Percentiles rank a stretch among this genome's conserved stretches.
phyloP scores from a whole-genome alignment of 2,888 invertebrate species.

The Syrphus vitripennis region DNA sequence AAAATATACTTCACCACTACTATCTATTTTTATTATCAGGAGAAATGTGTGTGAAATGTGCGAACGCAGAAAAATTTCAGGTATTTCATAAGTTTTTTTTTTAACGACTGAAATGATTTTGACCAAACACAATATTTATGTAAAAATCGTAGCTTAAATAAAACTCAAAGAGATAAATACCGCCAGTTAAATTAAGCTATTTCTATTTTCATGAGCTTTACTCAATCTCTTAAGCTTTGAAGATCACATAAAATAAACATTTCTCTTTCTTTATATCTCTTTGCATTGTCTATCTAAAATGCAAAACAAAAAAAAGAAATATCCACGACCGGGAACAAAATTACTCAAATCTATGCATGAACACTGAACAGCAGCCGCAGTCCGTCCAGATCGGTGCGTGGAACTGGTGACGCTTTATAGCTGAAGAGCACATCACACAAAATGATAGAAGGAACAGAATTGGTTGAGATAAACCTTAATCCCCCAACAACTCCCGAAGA shows the following conservation, averaged over 20 bases:
- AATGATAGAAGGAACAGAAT: conserved; percentile 73
- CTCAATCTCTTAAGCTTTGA: conserved; percentile 8
- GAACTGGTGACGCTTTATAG: conserved; percentile 16
- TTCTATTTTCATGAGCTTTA: background rate
- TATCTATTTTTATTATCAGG: background rate
- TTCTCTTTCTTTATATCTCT: conserved; percentile 17
- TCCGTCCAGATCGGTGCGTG: conserved; percentile 49
- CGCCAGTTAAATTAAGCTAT: too few species aligned
- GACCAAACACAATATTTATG: too few species aligned
- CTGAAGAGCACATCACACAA: background rate
- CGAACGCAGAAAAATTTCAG: too few species aligned
- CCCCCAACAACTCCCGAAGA: conserved; percentile 72
- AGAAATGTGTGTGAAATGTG: too few species aligned
- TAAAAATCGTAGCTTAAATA: too few species aligned
- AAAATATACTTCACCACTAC: background rate
- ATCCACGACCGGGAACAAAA: background rate
- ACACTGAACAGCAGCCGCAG: conserved; percentile 17
- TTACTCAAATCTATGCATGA: background rate
- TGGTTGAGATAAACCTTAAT: conserved; percentile 75
- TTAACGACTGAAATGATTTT: too few species aligned
- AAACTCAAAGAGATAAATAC: too few species aligned
- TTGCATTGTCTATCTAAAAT: background rate
- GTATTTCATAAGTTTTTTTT: too few species aligned
- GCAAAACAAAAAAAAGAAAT: background rate
- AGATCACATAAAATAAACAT: background rate